Evolutionary conservation across 2,888 invertebrate genomes (phyloP).

Genomic region (Nemotelus pantherinus): DNA sequence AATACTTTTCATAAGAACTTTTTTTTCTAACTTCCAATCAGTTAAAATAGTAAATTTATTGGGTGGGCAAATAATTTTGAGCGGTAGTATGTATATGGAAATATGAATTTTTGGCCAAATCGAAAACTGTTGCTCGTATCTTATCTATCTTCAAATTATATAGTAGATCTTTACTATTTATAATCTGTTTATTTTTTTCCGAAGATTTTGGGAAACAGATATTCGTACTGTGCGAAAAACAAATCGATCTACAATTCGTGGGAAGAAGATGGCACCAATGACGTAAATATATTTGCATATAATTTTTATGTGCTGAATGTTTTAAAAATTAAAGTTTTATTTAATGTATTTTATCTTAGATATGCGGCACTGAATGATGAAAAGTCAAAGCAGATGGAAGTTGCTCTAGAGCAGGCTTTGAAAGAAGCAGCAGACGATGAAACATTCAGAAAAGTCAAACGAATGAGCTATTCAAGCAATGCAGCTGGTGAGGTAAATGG

Average conservation of each 20-base stretch:
- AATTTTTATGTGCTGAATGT: not conserved
- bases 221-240: conserved; percentile 77
- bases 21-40: no score
- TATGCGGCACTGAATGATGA: conserved; percentile 60
- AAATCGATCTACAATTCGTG: conserved; percentile 69
- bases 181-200: conserved; percentile 31
- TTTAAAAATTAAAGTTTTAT: not conserved
- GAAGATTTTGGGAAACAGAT: conserved; percentile 82
- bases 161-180: conserved; percentile 46
- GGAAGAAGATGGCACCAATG: conserved; percentile 53
- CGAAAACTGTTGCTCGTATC: no score
- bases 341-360: conserved; percentile 47
- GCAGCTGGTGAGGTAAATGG: conserved; percentile 72
- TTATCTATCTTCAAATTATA: no score
- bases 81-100: no score
- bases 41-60: no score
- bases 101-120: no score
- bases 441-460: conserved; percentile 76
- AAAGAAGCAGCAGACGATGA: conserved; percentile 75
- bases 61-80: no score
- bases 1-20: no score
- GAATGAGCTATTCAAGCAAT: conserved; percentile 77
- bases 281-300: conserved; percentile 24
- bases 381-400: conserved; percentile 67
- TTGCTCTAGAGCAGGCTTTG: conserved; percentile 73